Evolutionary conservation across 2,888 invertebrate species (phyloP).

Genomic region (Phragmatobia fuliginosa): DNA sequence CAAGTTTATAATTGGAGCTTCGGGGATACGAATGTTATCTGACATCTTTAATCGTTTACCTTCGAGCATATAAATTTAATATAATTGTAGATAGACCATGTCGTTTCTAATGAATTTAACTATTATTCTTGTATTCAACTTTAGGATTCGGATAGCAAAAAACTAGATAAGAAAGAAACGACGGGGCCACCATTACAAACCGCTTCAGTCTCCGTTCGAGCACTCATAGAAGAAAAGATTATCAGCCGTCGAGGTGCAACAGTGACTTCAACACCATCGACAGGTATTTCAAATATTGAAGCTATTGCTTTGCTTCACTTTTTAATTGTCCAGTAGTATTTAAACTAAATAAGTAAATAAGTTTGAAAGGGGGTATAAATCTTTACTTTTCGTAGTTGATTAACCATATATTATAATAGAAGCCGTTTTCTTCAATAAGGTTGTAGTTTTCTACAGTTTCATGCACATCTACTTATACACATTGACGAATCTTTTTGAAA

Average conservation of each 20-base stretch:
- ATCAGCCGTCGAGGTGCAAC: slow-evolving; percentile 92
- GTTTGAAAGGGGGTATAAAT: not conserved
- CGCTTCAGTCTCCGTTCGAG: slow-evolving; percentile 96
- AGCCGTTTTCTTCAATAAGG: not conserved
- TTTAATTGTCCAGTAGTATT: not conserved
- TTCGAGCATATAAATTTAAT: not conserved
- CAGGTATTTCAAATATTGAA: slow-evolving; percentile 53
- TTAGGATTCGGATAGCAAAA: slow-evolving; percentile 94
- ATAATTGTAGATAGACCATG: not conserved
- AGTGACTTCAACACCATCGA: slow-evolving; percentile 63
- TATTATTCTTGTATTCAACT: slow-evolving; percentile 21
- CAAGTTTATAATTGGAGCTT: not conserved
- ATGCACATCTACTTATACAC: too few species aligned
- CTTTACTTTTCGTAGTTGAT: too few species aligned
- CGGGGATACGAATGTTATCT: not conserved
- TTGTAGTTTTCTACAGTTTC: too few species aligned
- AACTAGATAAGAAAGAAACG: slow-evolving; percentile 94
- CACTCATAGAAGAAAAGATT: slow-evolving; percentile 96
- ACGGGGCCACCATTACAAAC: slow-evolving; percentile 95
- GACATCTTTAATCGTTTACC: not conserved
- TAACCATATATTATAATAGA: not conserved
- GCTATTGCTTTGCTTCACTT: not conserved
- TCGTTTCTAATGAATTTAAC: too few species aligned
- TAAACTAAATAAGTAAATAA: too few species aligned
- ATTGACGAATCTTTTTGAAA: not conserved